Percentiles rank a stretch among this genome's conserved stretches.
phyloP scores from a whole-genome alignment of 2,888 invertebrate species.

The Pseudococcus longispinus region DNA sequence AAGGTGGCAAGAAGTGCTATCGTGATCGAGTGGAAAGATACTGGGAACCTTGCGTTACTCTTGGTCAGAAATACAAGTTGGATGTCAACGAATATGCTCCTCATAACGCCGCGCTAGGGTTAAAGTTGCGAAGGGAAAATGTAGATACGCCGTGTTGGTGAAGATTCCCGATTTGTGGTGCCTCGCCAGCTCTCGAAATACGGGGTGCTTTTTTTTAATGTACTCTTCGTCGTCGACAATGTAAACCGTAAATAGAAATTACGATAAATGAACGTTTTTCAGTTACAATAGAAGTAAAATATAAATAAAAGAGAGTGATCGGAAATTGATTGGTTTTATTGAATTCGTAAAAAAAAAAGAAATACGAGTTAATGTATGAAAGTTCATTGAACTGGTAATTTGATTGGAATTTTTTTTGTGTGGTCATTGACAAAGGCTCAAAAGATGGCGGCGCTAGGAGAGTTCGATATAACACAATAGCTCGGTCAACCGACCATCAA shows the following conservation, averaged over 20 bases:
- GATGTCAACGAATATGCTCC: slow-evolving; percentile 44
- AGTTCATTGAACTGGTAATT: too few species aligned
- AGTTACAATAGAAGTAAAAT: background rate
- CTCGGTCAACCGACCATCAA: too few species aligned
- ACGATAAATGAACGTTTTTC: background rate
- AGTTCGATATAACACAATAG: too few species aligned
- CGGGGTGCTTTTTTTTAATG: too few species aligned
- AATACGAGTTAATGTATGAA: too few species aligned
- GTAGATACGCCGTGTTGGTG: slow-evolving; percentile 47
- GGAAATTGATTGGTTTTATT: background rate
- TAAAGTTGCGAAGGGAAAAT: slow-evolving; percentile 15
- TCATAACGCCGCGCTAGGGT: slow-evolving; percentile 30
- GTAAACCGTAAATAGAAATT: background rate
- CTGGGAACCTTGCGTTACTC: slow-evolving; percentile 43
- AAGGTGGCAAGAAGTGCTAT: slow-evolving; percentile 26
- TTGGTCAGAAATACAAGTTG: slow-evolving; percentile 25
- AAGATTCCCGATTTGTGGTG: background rate
- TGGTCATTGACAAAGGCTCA: too few species aligned
- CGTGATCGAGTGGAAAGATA: slow-evolving; percentile 39
- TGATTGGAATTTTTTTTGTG: too few species aligned
- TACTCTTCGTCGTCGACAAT: too few species aligned
- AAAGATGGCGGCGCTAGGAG: too few species aligned
- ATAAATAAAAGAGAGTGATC: background rate
- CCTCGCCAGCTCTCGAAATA: too few species aligned
- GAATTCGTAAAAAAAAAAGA: background rate